These are phyloP conservation scores for Conops quadrifasciatus DNA, from an alignment of 2,888 invertebrate species.

Conservation along the genomic window DNA sequence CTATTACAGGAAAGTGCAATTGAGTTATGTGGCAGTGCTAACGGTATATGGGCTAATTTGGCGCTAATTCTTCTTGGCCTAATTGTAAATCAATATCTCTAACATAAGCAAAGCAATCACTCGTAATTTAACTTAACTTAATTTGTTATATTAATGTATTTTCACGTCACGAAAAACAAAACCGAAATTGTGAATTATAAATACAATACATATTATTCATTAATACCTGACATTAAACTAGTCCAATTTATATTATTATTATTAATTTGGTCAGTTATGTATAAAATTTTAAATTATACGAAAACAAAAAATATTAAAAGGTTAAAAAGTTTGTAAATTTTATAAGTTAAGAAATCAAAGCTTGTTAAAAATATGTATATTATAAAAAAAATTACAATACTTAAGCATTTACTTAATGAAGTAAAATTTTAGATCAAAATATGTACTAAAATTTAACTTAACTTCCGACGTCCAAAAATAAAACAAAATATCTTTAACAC, in stretches of 20 bases:
- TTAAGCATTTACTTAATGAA: too few relatives aligned
- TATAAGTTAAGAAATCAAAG: constrained; percentile 1
- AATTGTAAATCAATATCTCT: constrained; percentile 55
- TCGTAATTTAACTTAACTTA: not conserved
- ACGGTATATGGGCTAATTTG: constrained; percentile 54
- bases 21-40: constrained; percentile 72
- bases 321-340: constrained; percentile 28
- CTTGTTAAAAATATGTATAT: not conserved
- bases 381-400: too few relatives aligned
- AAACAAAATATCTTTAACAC: not conserved
- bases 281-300: not conserved
- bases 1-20: constrained; percentile 71
- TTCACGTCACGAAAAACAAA: too few relatives aligned
- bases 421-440: not conserved
- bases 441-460: not conserved
- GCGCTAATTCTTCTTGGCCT: constrained; percentile 55
- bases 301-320: not conserved
- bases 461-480: not conserved
- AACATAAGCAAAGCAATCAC: constrained; percentile 47
- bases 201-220: too few relatives aligned
- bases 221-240: constrained; percentile 16
- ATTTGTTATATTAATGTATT: too few relatives aligned
- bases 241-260: constrained; percentile 7
- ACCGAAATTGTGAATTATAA: too few relatives aligned
- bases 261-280: not conserved